These are phyloP conservation scores for Fissipunctia ypsillon DNA, from an alignment of 2,888 invertebrate genomes.

Conservation along the genomic window DNA sequence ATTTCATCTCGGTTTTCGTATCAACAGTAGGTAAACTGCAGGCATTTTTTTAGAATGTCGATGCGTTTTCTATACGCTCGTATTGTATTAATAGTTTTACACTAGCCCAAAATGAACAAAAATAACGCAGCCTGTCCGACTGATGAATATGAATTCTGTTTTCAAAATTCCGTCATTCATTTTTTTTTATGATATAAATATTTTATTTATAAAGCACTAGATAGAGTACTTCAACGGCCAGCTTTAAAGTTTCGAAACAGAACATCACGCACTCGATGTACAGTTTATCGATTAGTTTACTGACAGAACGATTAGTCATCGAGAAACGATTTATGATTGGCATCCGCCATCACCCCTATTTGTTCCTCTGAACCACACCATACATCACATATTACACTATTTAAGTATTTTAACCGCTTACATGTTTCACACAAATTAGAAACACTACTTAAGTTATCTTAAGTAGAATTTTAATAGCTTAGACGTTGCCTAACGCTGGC, in stretches of 20 bases:
- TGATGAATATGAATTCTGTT: conserved; percentile 5
- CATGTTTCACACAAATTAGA: conserved; percentile 82
- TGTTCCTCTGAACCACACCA: conserved; percentile 71
- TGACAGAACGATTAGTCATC: conserved; percentile 81
- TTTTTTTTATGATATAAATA: neutral
- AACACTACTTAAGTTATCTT: conserved; percentile 81
- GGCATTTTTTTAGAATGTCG: neutral
- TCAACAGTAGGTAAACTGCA: neutral
- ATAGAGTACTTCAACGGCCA: conserved; percentile 48
- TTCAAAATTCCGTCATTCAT: neutral
- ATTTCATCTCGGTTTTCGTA: conserved; percentile 21
- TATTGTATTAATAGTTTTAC: neutral
- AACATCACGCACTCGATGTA: conserved; percentile 67
- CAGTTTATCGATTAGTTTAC: conserved; percentile 77
- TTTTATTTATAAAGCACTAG: conserved; percentile 25
- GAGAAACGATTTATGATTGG: conserved; percentile 74
- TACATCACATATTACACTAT: conserved; percentile 73
- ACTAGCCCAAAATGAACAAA: neutral
- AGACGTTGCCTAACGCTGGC: conserved; percentile 66
- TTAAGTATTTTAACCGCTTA: conserved; percentile 72
- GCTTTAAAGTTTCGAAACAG: conserved; percentile 64
- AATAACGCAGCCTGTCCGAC: no score
- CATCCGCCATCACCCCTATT: conserved; percentile 70
- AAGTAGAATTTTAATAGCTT: conserved; percentile 81
- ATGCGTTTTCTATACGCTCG: no score